Evolutionary conservation across 2,888 invertebrate genomes (phyloP).

Genomic region (Augiades crinisus): DNA sequence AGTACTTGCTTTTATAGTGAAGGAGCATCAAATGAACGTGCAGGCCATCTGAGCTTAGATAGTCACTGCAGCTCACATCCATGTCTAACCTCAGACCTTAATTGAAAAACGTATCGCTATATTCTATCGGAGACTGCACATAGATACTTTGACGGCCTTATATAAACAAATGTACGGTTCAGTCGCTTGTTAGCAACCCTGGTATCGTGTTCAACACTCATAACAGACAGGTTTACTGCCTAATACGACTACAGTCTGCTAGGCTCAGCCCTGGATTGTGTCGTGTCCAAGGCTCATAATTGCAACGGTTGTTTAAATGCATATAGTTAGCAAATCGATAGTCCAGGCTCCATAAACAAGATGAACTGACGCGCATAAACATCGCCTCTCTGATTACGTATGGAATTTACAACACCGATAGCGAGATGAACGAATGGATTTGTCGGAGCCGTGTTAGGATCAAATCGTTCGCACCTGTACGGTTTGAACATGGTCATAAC

Average conservation of each 20-base stretch:
- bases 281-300: not conserved
- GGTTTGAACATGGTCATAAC: no score
- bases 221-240: no score
- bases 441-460: not conserved
- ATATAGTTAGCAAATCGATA: conserved; percentile 8
- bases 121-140: no score
- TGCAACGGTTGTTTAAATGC: not conserved
- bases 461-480: not conserved
- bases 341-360: not conserved
- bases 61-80: not conserved
- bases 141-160: no score
- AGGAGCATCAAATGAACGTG: not conserved
- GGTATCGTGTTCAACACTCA: no score
- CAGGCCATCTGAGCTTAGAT: not conserved
- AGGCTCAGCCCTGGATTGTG: not conserved
- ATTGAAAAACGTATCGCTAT: not conserved
- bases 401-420: conserved; percentile 1
- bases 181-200: no score
- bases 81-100: not conserved
- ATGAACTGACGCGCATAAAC: conserved; percentile 7
- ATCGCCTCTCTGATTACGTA: not conserved
- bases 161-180: no score
- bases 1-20: not conserved
- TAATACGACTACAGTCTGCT: no score
- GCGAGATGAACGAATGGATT: not conserved